Percentiles rank a stretch among this genome's conserved stretches.
phyloP scores from a whole-genome alignment of 2,888 invertebrate species.

The Mycogona germanica region DNA sequence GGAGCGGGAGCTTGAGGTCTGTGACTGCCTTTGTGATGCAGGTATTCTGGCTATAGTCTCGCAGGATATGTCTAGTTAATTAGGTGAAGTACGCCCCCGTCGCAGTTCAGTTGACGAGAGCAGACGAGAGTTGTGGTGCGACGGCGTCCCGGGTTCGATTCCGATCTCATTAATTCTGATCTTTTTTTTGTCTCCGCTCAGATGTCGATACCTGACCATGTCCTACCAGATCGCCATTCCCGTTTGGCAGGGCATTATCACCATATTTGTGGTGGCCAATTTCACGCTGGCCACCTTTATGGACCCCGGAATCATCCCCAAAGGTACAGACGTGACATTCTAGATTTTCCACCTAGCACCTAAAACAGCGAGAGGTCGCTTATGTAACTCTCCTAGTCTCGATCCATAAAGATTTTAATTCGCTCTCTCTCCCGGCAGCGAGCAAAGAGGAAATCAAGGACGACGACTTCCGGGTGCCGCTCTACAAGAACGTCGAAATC shows the following conservation, averaged over 20 bases:
- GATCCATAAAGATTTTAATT: too few relatives aligned
- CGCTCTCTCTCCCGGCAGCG: conserved; percentile 43
- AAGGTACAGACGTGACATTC: conserved; percentile 49
- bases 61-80: too few relatives aligned
- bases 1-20: too few relatives aligned
- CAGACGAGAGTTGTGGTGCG: too few relatives aligned
- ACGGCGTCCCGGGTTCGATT: too few relatives aligned
- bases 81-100: neutral
- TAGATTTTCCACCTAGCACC: neutral
- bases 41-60: too few relatives aligned
- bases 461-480: conserved; percentile 90
- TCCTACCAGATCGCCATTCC: conserved; percentile 72
- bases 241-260: conserved; percentile 84
- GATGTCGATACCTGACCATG: conserved; percentile 75
- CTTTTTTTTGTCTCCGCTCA: conserved; percentile 39
- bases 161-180: neutral
- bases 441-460: conserved; percentile 93
- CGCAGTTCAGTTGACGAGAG: too few relatives aligned
- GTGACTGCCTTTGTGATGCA: too few relatives aligned
- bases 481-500: conserved; percentile 96
- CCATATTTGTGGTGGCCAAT: conserved; percentile 95
- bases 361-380: too few relatives aligned
- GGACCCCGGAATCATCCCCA: conserved; percentile 98
- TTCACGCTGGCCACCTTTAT: conserved; percentile 98
- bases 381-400: too few relatives aligned